A percentile compares a stretch with the other conserved stretches of the same genome.
Evolutionary conservation across 2,888 invertebrate species (phyloP).

Genomic region (Leptinotarsa peninsularis): DNA sequence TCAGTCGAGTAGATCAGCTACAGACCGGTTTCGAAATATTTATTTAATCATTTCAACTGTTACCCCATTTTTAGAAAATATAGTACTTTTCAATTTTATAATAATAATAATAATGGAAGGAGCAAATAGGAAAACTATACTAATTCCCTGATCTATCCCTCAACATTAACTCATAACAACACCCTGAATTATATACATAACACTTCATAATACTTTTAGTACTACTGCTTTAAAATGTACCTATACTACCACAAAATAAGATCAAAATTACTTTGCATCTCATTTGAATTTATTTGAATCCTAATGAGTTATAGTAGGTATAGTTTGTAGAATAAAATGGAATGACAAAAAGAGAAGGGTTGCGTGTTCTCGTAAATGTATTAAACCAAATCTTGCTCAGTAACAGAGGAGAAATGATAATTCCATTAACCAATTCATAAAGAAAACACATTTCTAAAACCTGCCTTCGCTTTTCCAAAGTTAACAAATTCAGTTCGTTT

Average conservation of each 20-base stretch:
- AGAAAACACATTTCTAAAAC: constrained; percentile 10
- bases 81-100: no score
- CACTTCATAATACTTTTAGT: neutral
- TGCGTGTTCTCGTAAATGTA: neutral
- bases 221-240: constrained; percentile 3
- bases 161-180: constrained; percentile 10
- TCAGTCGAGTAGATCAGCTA: no score
- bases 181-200: neutral
- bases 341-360: neutral
- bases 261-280: constrained; percentile 1
- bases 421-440: constrained; percentile 14
- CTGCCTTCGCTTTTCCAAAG: constrained; percentile 22
- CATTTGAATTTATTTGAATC: constrained; percentile 8
- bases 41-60: no score
- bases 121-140: no score
- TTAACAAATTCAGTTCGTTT: neutral
- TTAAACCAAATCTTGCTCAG: neutral
- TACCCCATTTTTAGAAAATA: no score
- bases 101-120: no score
- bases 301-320: neutral
- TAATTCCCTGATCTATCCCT: neutral
- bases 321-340: neutral
- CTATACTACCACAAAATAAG: constrained; percentile 22
- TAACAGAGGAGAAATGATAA: constrained; percentile 4
- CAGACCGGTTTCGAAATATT: no score